Evolutionary conservation across 2,888 invertebrate species (phyloP), one percentile per base, ranked within the genome.

Genomic region (Cephonodes hylas): DNA sequence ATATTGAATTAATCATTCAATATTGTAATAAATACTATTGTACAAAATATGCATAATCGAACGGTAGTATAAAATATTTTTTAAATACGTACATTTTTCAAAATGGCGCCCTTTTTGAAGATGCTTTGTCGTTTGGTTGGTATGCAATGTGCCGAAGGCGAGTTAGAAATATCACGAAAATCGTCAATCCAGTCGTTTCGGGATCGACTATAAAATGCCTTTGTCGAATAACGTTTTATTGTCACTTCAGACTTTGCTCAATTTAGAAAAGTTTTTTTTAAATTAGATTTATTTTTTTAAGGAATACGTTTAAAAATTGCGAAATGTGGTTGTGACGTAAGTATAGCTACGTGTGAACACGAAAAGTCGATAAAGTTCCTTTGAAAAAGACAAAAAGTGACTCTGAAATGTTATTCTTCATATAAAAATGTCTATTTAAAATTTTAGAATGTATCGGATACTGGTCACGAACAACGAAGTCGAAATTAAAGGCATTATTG

Each of bases 181-280:
- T n/a, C 38, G 48, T 63, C 63, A 58, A 63, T 63, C 45, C 44
- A 59, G 60, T 61, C 58, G 63, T 53, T 20, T 18, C 45, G 42
- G 13, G 10, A 23, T 18, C 57, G 61, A 61, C 61, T 61, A 23
- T 57, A 57, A 59, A 44, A 57, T 57, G 66, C 61, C 63, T 73
- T 75, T 73, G 79, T 70, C 64, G 86, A 86, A 89, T 90, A 89
- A 89, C 85, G 82, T 91, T 89, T 89, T 70, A 86, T 75, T 74
- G 88, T 91, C 89, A 89, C 89, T 83, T 85, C 71, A 68, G 79
- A 83, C 72, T 71, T 87, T 91, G 91, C 91, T 91, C 91, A 91
- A 91, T 83, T 85, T 85, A 88, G 84, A 80, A 77, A 71, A 74
- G 71, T 81, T 81, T 59, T 75, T 84, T 81, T 82, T 73, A 64